Base-by-base conservation (phyloP, 1,140 invertebrate species). In the Euschistus heros region DNA sequence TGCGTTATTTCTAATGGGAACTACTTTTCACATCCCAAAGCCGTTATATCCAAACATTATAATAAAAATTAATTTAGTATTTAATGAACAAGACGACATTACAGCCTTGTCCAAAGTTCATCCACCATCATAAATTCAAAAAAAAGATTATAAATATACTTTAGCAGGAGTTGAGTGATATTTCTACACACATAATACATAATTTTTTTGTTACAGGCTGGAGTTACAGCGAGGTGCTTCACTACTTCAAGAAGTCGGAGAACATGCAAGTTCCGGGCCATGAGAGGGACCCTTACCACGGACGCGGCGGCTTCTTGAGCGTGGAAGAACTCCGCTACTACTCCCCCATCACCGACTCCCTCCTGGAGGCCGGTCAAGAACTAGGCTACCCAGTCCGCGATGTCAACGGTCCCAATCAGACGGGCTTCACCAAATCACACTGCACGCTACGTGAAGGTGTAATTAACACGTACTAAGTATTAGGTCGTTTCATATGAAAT, bases 201-300 rank as follows among this genome's bases (percentile, higher is more conserved):
- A 68, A 66, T 64, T 66, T 27, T 67, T 37, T 61, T 62, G 24
- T 63, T 63, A 62, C 73, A 2, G 88, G 82, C 17, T 93, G 90
- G 81, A 79, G 85, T 20, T 87, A 90, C 63, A 80, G 86, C 37
- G 86, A 85, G 26, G 81, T 95, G 55, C 77, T 94, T 27, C 88
- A 87, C 47, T 93, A 92, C 71, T 93, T 93, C 72, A 82, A 85
- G 68, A 87, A 87, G 74, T 78, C 82, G 0, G 85, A 89, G 76
- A 80, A 87, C 70, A 84, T 86, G 73, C 78, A 76, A 67, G 84
- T 91, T 73, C 77, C 81, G 0, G 79, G 82, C 26, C 75, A 78
- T 44, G 69, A 71, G 68, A 68, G 79, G 42, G 82, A 85, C 63
- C 75, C 80, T 1, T 88, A 88, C 67, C 91, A 92, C 67, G 84